Percentiles rank a stretch among this genome's conserved stretches.
phyloP scores from a whole-genome alignment of 2,888 invertebrate genomes.

The Aphodius granarius region DNA sequence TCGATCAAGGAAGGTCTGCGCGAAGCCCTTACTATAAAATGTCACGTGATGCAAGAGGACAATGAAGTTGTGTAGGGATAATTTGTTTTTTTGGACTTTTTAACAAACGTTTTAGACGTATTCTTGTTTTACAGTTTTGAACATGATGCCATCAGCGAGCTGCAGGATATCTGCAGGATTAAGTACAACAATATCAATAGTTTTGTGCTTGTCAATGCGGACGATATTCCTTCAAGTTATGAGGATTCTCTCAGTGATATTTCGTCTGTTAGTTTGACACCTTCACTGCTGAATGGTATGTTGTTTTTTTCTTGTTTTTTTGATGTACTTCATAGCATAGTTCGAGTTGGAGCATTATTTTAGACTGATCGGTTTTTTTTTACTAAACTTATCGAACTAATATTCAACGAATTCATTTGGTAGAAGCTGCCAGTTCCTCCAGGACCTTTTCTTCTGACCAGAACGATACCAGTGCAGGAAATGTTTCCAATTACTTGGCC shows the following conservation, averaged over 20 bases:
- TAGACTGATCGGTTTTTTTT: too few relatives aligned
- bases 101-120: neutral
- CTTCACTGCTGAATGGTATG: neutral
- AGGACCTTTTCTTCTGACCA: too few relatives aligned
- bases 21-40: conserved; percentile 21
- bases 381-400: neutral
- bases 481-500: neutral
- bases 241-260: neutral
- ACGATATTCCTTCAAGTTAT: conserved; percentile 19
- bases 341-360: too few relatives aligned
- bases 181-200: conserved; percentile 4
- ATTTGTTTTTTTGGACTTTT: neutral
- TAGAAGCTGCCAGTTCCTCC: too few relatives aligned
- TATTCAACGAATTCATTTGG: neutral
- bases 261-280: neutral
- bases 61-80: conserved; percentile 16
- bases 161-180: conserved; percentile 15
- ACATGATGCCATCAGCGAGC: conserved; percentile 19
- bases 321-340: too few relatives aligned
- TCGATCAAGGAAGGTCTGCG: conserved; percentile 28
- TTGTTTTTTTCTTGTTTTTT: neutral
- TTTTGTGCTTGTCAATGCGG: conserved; percentile 12
- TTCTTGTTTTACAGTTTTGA: conserved; percentile 13
- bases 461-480: neutral
- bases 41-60: conserved; percentile 18